A percentile compares a stretch with the other conserved stretches of the same genome.
Evolutionary conservation across 2,113 vertebrate genomes (phyloP).

Genomic region (Proterorhinus semilunaris): DNA sequence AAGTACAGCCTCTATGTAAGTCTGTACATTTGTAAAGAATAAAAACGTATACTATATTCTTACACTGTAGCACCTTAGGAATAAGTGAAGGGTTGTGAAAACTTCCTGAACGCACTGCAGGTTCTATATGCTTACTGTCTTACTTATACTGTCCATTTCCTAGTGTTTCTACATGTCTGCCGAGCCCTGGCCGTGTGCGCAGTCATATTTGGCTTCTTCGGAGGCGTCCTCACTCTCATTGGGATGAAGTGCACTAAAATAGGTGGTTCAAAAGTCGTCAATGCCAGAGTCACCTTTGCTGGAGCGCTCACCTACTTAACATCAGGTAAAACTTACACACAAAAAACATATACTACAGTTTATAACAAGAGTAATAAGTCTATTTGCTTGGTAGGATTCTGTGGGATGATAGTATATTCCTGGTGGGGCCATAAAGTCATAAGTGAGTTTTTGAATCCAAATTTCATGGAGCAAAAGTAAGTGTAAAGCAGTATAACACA

Average conservation of each 20-base stretch:
- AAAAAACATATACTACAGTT: background rate
- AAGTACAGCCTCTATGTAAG: too few relatives aligned
- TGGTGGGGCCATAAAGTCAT: constrained; percentile 89
- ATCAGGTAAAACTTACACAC: constrained; percentile 77
- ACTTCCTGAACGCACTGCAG: too few relatives aligned
- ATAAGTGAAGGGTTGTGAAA: too few relatives aligned
- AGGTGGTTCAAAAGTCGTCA: constrained; percentile 87
- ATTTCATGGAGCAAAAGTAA: constrained; percentile 89
- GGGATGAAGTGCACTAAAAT: constrained; percentile 99
- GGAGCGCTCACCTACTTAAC: constrained; percentile 86
- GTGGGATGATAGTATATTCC: constrained; percentile 90
- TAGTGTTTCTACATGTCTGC: constrained; percentile 89
- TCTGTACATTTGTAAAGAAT: too few relatives aligned
- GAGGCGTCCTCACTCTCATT: constrained; percentile 84
- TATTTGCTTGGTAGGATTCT: constrained; percentile 76
- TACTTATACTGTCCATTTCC: background rate
- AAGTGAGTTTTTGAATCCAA: constrained; percentile 86
- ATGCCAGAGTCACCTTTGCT: constrained; percentile 89
- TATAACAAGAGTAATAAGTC: background rate
- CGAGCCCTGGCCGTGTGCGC: constrained; percentile 88
- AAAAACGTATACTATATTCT: too few relatives aligned
- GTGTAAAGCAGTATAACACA: constrained; percentile 28
- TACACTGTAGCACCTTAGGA: too few relatives aligned
- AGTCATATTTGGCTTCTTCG: constrained; percentile 91
- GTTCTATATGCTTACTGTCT: too few relatives aligned